These are phyloP conservation scores for Gracilinanus agilis DNA, from an alignment of 2,113 vertebrate genomes.

Conservation along the genomic window DNA sequence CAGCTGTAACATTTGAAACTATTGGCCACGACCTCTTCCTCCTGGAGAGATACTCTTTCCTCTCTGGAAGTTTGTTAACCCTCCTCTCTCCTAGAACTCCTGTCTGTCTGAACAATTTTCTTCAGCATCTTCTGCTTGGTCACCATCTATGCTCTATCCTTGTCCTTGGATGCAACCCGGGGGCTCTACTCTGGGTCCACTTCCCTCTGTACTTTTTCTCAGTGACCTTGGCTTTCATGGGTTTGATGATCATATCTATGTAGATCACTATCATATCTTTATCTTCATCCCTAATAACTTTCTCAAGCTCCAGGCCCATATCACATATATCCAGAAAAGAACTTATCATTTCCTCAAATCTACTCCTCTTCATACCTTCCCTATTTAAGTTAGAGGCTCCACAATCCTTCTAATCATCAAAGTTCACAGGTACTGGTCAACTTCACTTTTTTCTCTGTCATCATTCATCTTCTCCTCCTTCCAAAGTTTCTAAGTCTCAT, in stretches of 20 bases:
- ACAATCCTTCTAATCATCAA: background rate
- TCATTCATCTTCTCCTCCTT: background rate
- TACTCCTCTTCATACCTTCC: background rate
- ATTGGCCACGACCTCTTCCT: background rate
- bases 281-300: background rate
- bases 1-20: background rate
- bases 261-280: background rate
- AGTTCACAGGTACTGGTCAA: background rate
- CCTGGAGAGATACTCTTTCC: background rate
- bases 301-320: background rate
- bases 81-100: background rate
- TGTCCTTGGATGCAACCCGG: background rate
- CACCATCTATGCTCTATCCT: background rate
- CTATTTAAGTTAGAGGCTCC: background rate
- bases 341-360: background rate
- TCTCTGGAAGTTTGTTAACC: background rate
- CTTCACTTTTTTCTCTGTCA: background rate
- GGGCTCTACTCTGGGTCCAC: background rate
- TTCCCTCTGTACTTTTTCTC: background rate
- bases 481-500: background rate
- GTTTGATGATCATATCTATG: background rate
- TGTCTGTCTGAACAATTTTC: background rate
- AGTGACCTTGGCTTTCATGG: background rate
- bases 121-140: background rate
- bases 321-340: background rate